Percentiles rank a stretch among this genome's conserved stretches.
Conservation (phyloP, 2,113 vertebrate species). For the Pristiophorus japonicus region DNA sequence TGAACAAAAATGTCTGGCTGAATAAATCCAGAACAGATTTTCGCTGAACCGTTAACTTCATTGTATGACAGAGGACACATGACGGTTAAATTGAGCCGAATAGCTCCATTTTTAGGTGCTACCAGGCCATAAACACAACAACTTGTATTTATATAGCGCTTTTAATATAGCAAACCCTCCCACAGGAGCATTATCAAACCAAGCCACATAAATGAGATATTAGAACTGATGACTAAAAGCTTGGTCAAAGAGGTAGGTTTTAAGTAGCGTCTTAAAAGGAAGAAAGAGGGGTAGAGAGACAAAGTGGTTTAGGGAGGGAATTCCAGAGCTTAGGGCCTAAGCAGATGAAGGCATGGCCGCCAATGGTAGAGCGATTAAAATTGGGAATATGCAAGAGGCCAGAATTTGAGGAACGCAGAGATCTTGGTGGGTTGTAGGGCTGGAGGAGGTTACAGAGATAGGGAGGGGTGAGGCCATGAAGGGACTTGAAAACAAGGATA, state of each 20-base stretch:
- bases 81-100: neutral
- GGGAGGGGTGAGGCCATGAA: too few species aligned
- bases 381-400: too few species aligned
- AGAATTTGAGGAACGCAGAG: too few species aligned
- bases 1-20: neutral
- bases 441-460: too few species aligned
- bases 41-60: neutral
- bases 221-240: neutral
- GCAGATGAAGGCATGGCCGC: neutral
- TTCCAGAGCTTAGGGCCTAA: too few species aligned
- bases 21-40: neutral
- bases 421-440: too few species aligned
- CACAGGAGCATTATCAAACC: neutral
- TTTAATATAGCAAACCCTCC: neutral
- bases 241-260: neutral
- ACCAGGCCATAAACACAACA: neutral
- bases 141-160: neutral
- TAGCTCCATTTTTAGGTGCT: neutral
- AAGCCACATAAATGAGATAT: neutral
- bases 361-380: neutral
- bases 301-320: neutral
- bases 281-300: neutral
- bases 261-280: neutral
- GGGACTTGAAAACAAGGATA: too few species aligned
- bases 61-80: neutral